These are phyloP conservation scores for Desmodus rotundus DNA, from an alignment of 2,113 vertebrate species.

Conservation along the genomic window DNA sequence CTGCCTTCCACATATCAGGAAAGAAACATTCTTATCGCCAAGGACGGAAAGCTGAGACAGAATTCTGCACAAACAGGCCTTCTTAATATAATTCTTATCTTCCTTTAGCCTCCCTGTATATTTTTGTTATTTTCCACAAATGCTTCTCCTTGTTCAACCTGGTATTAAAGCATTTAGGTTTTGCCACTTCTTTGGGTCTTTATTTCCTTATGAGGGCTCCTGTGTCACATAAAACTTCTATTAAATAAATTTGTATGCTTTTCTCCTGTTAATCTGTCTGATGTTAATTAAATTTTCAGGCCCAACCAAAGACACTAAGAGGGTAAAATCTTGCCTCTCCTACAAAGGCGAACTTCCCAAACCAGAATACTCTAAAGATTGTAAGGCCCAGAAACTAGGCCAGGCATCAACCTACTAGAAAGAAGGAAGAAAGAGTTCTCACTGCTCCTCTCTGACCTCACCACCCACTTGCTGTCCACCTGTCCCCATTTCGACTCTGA, in stretches of 20 bases:
- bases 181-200: not conserved
- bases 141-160: not conserved
- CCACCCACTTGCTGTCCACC: not conserved
- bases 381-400: not conserved
- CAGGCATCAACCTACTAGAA: not conserved
- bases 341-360: not conserved
- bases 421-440: not conserved
- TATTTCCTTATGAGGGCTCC: not conserved
- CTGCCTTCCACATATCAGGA: not conserved
- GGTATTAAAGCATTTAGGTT: not conserved
- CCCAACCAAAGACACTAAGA: not conserved
- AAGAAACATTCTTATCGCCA: not conserved
- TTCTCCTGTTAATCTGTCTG: not conserved
- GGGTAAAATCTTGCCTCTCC: not conserved
- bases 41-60: not conserved
- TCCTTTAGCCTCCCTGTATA: not conserved
- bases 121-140: not conserved
- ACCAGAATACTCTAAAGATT: not conserved
- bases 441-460: not conserved
- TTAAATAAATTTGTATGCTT: conserved; percentile 4
- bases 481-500: not conserved
- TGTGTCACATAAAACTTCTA: not conserved
- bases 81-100: conserved; percentile 25
- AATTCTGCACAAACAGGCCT: not conserved
- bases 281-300: not conserved